Evolutionary conservation across 2,888 invertebrate genomes (phyloP).

Genomic region (Cephus nigrinus): DNA sequence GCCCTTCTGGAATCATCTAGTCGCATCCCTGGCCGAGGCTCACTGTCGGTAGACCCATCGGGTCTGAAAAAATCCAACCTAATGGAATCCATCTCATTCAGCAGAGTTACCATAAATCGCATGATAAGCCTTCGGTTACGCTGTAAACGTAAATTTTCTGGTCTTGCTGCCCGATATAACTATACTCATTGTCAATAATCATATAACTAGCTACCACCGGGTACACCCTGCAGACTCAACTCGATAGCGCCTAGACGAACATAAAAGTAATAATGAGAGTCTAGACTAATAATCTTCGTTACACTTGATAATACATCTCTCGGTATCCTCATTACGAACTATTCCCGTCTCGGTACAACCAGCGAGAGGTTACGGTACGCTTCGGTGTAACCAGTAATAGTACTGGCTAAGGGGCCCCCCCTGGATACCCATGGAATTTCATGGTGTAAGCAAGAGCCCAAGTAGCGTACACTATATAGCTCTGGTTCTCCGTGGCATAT

Average conservation of each 20-base stretch:
- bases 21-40: background rate
- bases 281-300: background rate
- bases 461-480: background rate
- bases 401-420: background rate
- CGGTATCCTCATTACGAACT: background rate
- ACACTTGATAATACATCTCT: background rate
- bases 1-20: background rate
- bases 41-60: background rate
- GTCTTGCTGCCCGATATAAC: background rate
- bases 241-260: background rate
- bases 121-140: too few species aligned
- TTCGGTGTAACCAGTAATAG: background rate
- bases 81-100: background rate
- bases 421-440: background rate
- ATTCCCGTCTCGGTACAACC: background rate
- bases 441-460: background rate
- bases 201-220: background rate
- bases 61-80: background rate
- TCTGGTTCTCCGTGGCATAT: background rate
- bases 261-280: background rate
- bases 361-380: background rate
- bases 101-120: too few species aligned
- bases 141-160: background rate
- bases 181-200: background rate
- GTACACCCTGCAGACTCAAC: background rate